phyloP scores from a whole-genome alignment of 2,797 vertebrate genomes.

The Rhyacichthys aspro region DNA sequence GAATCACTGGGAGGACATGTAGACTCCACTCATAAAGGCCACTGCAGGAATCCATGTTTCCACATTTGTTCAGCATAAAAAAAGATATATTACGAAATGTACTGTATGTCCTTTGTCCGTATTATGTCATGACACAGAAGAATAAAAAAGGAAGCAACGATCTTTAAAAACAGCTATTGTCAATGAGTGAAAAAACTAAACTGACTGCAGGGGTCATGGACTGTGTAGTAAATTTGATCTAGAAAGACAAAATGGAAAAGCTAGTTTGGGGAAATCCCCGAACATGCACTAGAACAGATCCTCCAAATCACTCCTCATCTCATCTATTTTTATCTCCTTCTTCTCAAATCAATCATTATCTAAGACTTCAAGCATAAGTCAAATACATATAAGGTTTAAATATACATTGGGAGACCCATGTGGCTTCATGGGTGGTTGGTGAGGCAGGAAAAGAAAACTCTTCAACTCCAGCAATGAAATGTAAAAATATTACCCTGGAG shows the following conservation, averaged over 20 bases:
- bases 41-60: no score
- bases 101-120: not conserved
- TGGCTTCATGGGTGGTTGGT: slow-evolving; percentile 19
- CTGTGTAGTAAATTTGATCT: slow-evolving; percentile 38
- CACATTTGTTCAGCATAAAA: no score
- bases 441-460: slow-evolving; percentile 16
- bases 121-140: not conserved
- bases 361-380: slow-evolving; percentile 15
- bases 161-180: not conserved
- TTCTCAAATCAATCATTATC: slow-evolving; percentile 19
- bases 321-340: slow-evolving; percentile 5
- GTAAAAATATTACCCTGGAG: slow-evolving; percentile 8
- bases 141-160: not conserved
- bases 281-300: slow-evolving; percentile 5
- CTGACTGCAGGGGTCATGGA: slow-evolving; percentile 38
- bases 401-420: slow-evolving; percentile 8
- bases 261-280: slow-evolving; percentile 14
- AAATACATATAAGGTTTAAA: slow-evolving; percentile 13
- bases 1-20: no score
- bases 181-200: slow-evolving; percentile 2
- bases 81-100: no score
- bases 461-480: slow-evolving; percentile 17
- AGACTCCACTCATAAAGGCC: no score
- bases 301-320: slow-evolving; percentile 11
- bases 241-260: slow-evolving; percentile 49